Conservation (phyloP, 2,113 vertebrate genomes). For the Platanista minor region DNA sequence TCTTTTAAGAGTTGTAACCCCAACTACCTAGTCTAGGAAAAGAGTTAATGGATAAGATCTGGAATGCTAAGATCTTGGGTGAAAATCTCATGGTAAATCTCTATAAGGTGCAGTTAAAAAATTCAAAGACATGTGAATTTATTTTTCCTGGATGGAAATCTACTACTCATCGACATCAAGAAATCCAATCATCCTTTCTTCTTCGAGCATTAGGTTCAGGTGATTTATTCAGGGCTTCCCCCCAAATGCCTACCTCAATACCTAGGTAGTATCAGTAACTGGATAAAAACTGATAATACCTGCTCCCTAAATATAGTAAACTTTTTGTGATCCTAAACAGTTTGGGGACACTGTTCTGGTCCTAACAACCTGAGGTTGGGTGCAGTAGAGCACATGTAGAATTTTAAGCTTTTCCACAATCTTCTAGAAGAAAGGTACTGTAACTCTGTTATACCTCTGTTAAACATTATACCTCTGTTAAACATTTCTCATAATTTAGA, state of each 20-base stretch:
- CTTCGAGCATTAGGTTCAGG: not conserved
- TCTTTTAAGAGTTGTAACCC: not conserved
- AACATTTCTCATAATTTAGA: not conserved
- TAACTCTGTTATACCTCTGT: not conserved
- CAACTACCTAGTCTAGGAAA: not conserved
- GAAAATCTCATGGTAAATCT: not conserved
- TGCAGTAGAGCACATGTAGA: not conserved
- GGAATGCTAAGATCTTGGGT: not conserved
- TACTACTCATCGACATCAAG: not conserved
- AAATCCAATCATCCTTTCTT: not conserved
- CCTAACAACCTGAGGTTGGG: not conserved
- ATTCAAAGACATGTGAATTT: not conserved
- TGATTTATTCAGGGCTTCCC: not conserved
- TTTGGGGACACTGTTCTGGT: not conserved
- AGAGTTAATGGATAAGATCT: not conserved
- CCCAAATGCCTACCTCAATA: not conserved
- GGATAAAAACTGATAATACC: not conserved
- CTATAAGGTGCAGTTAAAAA: not conserved
- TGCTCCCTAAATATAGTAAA: not conserved
- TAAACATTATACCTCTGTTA: not conserved
- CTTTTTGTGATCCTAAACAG: not conserved
- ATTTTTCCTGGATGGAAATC: not conserved
- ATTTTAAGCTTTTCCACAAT: not conserved
- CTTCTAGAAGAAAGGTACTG: not conserved
- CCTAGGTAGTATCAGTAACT: not conserved